Base-by-base conservation (phyloP, 2,888 invertebrate species). In the Hypena proboscidalis region DNA sequence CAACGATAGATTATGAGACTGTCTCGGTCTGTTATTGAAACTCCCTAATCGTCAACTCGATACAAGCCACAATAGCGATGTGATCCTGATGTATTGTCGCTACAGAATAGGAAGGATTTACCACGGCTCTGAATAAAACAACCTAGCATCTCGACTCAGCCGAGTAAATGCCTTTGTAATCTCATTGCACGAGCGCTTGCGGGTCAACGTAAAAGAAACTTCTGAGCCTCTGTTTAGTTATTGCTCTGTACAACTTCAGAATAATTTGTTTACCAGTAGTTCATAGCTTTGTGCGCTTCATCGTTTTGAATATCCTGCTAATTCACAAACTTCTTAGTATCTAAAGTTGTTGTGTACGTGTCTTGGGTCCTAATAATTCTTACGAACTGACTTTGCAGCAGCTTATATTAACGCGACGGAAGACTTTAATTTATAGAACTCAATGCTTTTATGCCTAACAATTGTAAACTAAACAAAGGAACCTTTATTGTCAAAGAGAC, bases 61-160 rank as follows among this genome's bases (percentile, higher is more conserved):
- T 83, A 80, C 71, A 67, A 61, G 56, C 77, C 74, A 86, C 85
- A 86, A 86, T 78, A 58, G 81, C 40, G 70, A 58, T 58, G 62
- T 80, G 83, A 84, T 83, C 82, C 77, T 65, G 42, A 64, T 60
- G 77, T 74, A 86, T 85, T 87, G 85, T 86, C 73, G 77, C 68
- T 59, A 67, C 67, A 83, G 85, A 86, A 87, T 85, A 68, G 79
- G 70, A 83, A 76, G 85, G 87, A 84, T 87, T 86, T 87, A 73
- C 77, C 59, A 59, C 76, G 70, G 70, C 72, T 74, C 69, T 71
- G 83, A 82, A 85, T 85, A 79, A 85, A 85, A 84, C 84, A 85
- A 82, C 75, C 76, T 69, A 66, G 71, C 70, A 64, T 73, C 76
- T 74, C 70, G 74, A 70, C 71, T 79, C 71, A 64, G 58, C 65